Evolutionary conservation across 2,888 invertebrate genomes (phyloP), one percentile per base, ranked within the genome.

Genomic region (Andrena trimmerana): DNA sequence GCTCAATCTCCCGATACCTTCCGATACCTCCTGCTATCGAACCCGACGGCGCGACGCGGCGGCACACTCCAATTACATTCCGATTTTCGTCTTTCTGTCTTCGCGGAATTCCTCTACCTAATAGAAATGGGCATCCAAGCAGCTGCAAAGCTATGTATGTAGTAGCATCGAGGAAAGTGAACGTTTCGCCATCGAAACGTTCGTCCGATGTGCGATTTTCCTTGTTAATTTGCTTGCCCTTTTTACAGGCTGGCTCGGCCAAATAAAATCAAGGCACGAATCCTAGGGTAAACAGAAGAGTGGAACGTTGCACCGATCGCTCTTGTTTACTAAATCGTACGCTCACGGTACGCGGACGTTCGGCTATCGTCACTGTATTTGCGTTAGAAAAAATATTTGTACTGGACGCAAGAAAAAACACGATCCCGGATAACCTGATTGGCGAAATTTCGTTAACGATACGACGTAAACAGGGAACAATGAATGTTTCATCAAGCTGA

Each of bases 51-150:
- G 42, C 16, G 33, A 0, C 20, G 29, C 42, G 29, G 1, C 20
- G 29, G 10, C 20, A n/a, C 36, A 13, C 50, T 24, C 52, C 71
- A 76, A 82, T 82, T 76, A 82, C 82, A 83, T 84, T 84, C 68
- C 70, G 27, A 50, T 65, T 67, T 76, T 70, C 36, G 24, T 24
- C 20, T 50, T 36, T 16, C 42, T 42, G 42, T 13, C 42, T 42
- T 13, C 42, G 42, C 42, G 42, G 42, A 42, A 42, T 42, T 42
- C 52, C 16, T 20, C 13, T 27, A 16, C 16, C 42, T 16, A 42
- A 42, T 42, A 4, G 42, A 42, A 42, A 16, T 13, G 4, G 1
- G 42, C 42, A 16, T 42, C 42, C 42, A 42, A 42, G 16, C 0
- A 42, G 13, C 42, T 42, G 42, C 16, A 4, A 42, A 42, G 42